Evolutionary conservation across 2,888 invertebrate genomes (phyloP), one percentile per base, ranked within the genome.

Genomic region (Drosophila sordidapex): DNA sequence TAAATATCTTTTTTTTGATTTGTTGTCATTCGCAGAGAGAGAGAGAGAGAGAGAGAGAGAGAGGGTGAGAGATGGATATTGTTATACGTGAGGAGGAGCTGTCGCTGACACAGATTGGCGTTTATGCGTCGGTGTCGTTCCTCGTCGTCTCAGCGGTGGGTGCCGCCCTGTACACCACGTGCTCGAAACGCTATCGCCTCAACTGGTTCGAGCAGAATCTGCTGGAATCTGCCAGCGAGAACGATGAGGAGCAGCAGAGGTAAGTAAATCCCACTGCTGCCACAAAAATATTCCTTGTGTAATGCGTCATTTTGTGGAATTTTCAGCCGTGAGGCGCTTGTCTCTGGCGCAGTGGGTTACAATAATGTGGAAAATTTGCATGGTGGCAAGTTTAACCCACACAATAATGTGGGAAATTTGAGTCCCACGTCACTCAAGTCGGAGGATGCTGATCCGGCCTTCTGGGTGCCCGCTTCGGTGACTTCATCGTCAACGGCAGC

Each of bases 141-240:
- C 80, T 94, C 69, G 91, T 94, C 57, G 94, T 94, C 1, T 92
- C 94, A 3, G 85, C 94, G 0, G 83, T 94, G 21, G 93, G 93
- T 31, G 91, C 94, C 0, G 90, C 94, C 7, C 81, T 94, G 3
- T 95, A 94, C 76, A 93, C 94, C 36, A 94, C 94, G 54, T 95
- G 94, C 84, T 94, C 94, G 25, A 93, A 93, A 67, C 93, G 93
- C 51, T 94, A 94, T 84, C 93, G 94, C 40, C 93, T 95, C 46
- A 95, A 95, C 90, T 95, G 95, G 95, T 95, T 94, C 81, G 95
- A 95, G 89, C 94, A 94, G 76, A 94, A 94, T 74, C 90, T 95
- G 8, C 89, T 95, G 35, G 95, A 95, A 78, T 93, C 94, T 0
- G 94, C 94, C 27, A 91, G 82, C 40, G 93, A 93, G 73, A 92